These are phyloP conservation scores for Erethizon dorsatum DNA, from an alignment of 2,797 vertebrate species.

Conservation along the genomic window DNA sequence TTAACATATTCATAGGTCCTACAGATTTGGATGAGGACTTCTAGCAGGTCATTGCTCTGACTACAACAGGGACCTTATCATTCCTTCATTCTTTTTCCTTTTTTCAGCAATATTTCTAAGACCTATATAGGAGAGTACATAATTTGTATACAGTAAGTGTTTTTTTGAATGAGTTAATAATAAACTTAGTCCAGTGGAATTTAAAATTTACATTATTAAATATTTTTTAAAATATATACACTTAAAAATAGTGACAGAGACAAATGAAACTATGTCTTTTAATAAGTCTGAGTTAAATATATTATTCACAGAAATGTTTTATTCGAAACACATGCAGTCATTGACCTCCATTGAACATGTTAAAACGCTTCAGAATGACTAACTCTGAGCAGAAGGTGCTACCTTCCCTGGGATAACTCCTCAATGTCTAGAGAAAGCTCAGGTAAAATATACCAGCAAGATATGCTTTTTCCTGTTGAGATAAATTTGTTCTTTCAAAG, in stretches of 20 bases:
- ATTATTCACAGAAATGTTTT: conserved; percentile 68
- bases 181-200: neutral
- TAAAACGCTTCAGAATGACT: conserved; percentile 59
- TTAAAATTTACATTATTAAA: neutral
- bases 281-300: conserved; percentile 56
- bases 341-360: neutral
- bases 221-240: neutral
- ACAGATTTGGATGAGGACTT: neutral
- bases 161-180: neutral
- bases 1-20: neutral
- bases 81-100: neutral
- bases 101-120: neutral
- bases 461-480: neutral
- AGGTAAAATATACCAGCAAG: neutral
- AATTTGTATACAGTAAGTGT: neutral
- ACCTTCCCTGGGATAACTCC: neutral
- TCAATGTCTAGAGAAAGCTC: neutral
- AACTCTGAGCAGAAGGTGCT: neutral
- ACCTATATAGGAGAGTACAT: neutral
- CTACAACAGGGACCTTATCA: neutral
- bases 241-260: conserved; percentile 37
- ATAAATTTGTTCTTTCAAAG: neutral
- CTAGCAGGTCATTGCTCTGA: neutral
- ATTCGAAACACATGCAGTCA: conserved; percentile 46
- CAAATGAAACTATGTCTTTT: conserved; percentile 49